These are phyloP conservation scores for Cephus sareptanus DNA, from an alignment of 2,888 invertebrate genomes.

Conservation along the genomic window DNA sequence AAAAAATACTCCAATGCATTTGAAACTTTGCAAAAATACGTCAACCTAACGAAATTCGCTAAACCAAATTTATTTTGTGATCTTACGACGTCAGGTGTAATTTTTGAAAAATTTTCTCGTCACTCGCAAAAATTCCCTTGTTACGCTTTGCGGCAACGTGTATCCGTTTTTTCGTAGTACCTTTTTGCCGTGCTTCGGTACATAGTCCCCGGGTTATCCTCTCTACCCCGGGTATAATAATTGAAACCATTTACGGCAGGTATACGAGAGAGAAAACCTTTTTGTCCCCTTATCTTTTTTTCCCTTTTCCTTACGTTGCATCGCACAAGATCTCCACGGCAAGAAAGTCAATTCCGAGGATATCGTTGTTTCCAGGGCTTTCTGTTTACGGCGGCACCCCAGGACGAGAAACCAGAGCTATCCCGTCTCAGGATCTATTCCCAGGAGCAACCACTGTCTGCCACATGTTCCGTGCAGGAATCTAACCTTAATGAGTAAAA, in stretches of 20 bases:
- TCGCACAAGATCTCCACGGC: conserved; percentile 8
- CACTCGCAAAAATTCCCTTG: neutral
- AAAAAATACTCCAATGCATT: neutral
- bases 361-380: conserved; percentile 34
- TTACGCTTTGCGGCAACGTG: neutral
- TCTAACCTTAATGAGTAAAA: conserved; percentile 64
- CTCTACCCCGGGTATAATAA: conserved; percentile 8
- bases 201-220: neutral
- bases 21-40: neutral
- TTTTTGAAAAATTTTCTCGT: neutral
- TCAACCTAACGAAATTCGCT: neutral
- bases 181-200: neutral
- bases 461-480: conserved; percentile 56
- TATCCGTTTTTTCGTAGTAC: neutral
- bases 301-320: conserved; percentile 18
- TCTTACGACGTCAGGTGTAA: neutral
- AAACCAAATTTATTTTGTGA: neutral
- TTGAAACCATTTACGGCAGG: conserved; percentile 22
- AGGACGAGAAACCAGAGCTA: conserved; percentile 42
- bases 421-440: conserved; percentile 56
- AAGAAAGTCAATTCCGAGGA: conserved; percentile 41
- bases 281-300: neutral
- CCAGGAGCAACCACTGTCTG: conserved; percentile 27
- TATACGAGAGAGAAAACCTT: neutral
- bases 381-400: conserved; percentile 37